Conservation (phyloP, 1,140 invertebrate genomes). For the Nasonia giraulti region DNA sequence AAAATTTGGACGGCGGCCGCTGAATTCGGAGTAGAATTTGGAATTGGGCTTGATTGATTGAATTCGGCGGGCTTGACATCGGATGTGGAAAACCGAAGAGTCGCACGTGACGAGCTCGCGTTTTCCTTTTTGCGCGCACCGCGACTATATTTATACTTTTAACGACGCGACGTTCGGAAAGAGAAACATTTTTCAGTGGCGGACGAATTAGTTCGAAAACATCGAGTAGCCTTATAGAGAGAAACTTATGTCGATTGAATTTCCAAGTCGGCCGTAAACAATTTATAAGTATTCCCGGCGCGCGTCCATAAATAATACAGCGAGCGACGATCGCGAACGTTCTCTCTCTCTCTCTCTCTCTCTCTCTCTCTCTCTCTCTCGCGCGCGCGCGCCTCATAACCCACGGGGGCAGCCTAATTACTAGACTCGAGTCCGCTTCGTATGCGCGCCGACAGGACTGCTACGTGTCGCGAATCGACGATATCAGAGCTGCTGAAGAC, state of each 20-base stretch:
- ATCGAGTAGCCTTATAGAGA: neutral
- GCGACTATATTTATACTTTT: too few relatives aligned
- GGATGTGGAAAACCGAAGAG: neutral
- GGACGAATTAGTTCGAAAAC: neutral
- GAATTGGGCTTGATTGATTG: neutral
- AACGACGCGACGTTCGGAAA: too few relatives aligned
- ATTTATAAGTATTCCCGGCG: too few relatives aligned
- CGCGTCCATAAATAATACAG: too few relatives aligned
- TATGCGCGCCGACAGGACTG: neutral
- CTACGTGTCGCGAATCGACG: slow-evolving; percentile 13
- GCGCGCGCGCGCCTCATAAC: too few relatives aligned
- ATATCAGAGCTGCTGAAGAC: neutral
- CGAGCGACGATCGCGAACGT: too few relatives aligned
- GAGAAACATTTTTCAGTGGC: neutral
- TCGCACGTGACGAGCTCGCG: too few relatives aligned
- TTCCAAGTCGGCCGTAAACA: too few relatives aligned
- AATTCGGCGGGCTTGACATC: neutral
- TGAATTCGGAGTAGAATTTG: neutral
- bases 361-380: too few relatives aligned
- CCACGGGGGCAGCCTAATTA: neutral
- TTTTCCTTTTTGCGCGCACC: too few relatives aligned
- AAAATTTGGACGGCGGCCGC: neutral
- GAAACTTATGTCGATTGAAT: too few relatives aligned
- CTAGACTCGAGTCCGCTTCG: neutral
- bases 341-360: too few relatives aligned